Percentiles rank a stretch among this genome's conserved stretches.
Evolutionary conservation across 1,140 invertebrate species (phyloP).

Genomic region (Drosophila azteca): DNA sequence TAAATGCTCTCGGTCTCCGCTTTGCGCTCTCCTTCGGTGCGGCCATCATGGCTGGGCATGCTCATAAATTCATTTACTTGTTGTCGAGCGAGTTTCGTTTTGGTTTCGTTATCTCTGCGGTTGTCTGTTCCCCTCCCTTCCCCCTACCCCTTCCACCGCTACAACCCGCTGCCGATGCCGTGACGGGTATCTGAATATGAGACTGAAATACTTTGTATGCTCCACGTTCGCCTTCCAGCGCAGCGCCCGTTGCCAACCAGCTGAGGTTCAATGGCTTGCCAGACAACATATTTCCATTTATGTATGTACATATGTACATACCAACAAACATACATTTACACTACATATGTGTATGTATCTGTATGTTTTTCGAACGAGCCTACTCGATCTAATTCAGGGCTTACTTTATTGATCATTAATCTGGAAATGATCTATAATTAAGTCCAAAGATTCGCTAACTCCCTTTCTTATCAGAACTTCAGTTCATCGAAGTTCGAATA

Average conservation of each 20-base stretch:
- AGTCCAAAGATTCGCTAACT: no score
- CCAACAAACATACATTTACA: not conserved
- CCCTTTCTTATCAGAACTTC: conserved; percentile 51
- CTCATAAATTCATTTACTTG: conserved; percentile 75
- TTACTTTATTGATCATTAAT: conserved; percentile 6
- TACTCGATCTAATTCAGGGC: conserved; percentile 3
- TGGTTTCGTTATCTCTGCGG: conserved; percentile 60
- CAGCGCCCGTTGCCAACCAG: conserved; percentile 25
- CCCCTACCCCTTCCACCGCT: not conserved
- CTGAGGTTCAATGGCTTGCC: conserved; percentile 62
- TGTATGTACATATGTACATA: no score
- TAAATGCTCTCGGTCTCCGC: conserved; percentile 68
- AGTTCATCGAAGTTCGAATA: conserved; percentile 3
- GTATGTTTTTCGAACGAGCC: not conserved
- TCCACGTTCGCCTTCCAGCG: conserved; percentile 18
- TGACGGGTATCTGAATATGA: conserved; percentile 15
- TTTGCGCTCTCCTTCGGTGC: conserved; percentile 73
- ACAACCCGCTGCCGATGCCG: not conserved
- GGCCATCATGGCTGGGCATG: conserved; percentile 73
- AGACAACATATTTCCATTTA: not conserved
- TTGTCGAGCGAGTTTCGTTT: conserved; percentile 63
- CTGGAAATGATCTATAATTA: no score
- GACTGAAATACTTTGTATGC: conserved; percentile 49
- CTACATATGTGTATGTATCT: not conserved
- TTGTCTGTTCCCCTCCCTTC: conserved; percentile 6